Evolutionary conservation across 2,888 invertebrate species (phyloP).

Genomic region (Callinectes sapidus): DNA sequence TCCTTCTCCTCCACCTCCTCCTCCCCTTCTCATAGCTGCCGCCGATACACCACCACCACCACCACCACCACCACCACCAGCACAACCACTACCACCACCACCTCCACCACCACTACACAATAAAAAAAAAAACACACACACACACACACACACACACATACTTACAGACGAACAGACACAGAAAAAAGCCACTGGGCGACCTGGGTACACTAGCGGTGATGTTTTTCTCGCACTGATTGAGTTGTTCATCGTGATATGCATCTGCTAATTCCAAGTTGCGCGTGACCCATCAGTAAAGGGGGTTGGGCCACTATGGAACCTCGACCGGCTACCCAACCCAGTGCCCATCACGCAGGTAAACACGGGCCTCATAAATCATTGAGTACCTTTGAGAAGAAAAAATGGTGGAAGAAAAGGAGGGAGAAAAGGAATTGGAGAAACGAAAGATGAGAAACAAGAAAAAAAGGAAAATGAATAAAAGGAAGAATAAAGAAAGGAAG

Average conservation of each 20-base stretch:
- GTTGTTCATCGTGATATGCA: constrained; percentile 6
- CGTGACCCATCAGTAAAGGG: constrained; percentile 16
- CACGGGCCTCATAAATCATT: background rate
- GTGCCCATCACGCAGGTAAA: background rate
- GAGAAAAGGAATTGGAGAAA: background rate
- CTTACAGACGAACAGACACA: background rate
- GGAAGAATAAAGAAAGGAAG: no score
- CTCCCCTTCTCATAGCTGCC: no score
- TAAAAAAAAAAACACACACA: no score
- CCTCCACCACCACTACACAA: background rate
- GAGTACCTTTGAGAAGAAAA: background rate
- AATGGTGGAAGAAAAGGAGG: background rate
- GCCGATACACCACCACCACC: no score
- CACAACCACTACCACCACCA: no score
- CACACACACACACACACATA: background rate
- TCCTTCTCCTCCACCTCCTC: no score
- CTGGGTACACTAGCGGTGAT: background rate
- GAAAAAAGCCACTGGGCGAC: background rate
- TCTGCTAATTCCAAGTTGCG: background rate
- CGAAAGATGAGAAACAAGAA: no score
- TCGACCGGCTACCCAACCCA: background rate
- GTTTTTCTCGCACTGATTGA: constrained; percentile 3
- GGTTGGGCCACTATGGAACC: background rate
- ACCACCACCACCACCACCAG: no score
- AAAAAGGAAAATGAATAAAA: no score